Conservation (phyloP, 2,888 invertebrate species). For the Cantharis flavilabris region DNA sequence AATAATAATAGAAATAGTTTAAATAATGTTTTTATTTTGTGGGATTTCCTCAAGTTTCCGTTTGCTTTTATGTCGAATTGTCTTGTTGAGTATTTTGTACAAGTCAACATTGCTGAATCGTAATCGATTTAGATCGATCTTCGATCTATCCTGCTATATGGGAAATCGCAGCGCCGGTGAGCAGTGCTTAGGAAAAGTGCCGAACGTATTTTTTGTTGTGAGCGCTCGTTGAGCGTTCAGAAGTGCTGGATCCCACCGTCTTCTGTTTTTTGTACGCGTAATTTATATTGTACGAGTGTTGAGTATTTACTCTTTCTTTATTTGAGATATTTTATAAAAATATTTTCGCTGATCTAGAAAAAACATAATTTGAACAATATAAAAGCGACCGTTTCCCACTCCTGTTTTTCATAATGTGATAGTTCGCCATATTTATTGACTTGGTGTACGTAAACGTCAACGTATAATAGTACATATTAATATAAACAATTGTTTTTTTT, state of each 20-base stretch:
- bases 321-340: background rate
- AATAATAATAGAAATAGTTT: no score
- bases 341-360: background rate
- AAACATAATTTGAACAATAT: background rate
- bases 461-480: constrained; percentile 29
- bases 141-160: no score
- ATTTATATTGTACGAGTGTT: background rate
- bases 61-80: no score
- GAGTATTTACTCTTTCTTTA: background rate
- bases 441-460: constrained; percentile 39
- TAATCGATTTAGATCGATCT: no score
- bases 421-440: constrained; percentile 39
- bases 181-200: background rate
- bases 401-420: constrained; percentile 5
- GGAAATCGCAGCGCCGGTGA: no score
- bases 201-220: background rate
- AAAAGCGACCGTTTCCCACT: background rate
- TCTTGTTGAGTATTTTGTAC: no score
- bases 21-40: no score
- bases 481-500: background rate
- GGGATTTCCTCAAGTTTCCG: no score
- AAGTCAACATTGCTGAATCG: no score
- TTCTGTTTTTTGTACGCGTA: background rate
- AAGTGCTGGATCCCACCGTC: background rate
- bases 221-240: background rate